Evolutionary conservation across 2,888 invertebrate species (phyloP).

Genomic region (Boloria euphrosyne): DNA sequence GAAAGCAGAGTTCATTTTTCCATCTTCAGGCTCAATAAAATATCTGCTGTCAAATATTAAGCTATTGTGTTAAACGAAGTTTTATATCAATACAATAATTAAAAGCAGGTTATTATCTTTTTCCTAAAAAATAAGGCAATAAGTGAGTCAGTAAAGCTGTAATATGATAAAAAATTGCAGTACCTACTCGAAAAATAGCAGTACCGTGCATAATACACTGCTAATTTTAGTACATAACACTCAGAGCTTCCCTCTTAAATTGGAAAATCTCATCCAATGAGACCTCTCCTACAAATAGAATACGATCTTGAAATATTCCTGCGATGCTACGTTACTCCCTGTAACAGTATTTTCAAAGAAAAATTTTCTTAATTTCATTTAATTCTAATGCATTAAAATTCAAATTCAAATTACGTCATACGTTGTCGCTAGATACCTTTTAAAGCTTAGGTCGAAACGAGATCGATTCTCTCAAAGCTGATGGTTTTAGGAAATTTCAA

Average conservation of each 20-base stretch:
- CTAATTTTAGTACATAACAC: slow-evolving; percentile 12
- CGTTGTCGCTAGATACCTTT: slow-evolving; percentile 51
- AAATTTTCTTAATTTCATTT: slow-evolving; percentile 21
- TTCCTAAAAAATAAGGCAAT: too few species aligned
- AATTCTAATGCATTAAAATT: slow-evolving; percentile 39
- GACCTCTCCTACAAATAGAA: slow-evolving; percentile 50
- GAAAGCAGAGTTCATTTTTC: too few species aligned
- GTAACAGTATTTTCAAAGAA: slow-evolving; percentile 47
- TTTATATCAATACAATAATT: too few species aligned
- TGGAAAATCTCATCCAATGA: slow-evolving; percentile 59
- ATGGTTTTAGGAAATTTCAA: slow-evolving; percentile 40
- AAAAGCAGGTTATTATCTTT: too few species aligned
- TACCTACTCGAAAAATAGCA: too few species aligned
- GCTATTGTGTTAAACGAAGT: too few species aligned
- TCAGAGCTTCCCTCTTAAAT: slow-evolving; percentile 39
- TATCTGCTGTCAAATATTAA: too few species aligned
- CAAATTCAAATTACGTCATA: slow-evolving; percentile 41
- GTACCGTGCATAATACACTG: background rate
- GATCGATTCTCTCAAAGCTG: slow-evolving; percentile 78
- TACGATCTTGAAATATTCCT: slow-evolving; percentile 66
- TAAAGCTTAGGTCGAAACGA: slow-evolving; percentile 50
- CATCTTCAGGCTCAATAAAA: too few species aligned
- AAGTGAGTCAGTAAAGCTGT: too few species aligned
- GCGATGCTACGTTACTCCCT: slow-evolving; percentile 67
- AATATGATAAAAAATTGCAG: too few species aligned